Base-by-base conservation (phyloP, 2,888 invertebrate genomes). In the Chrysolina haemoptera region DNA sequence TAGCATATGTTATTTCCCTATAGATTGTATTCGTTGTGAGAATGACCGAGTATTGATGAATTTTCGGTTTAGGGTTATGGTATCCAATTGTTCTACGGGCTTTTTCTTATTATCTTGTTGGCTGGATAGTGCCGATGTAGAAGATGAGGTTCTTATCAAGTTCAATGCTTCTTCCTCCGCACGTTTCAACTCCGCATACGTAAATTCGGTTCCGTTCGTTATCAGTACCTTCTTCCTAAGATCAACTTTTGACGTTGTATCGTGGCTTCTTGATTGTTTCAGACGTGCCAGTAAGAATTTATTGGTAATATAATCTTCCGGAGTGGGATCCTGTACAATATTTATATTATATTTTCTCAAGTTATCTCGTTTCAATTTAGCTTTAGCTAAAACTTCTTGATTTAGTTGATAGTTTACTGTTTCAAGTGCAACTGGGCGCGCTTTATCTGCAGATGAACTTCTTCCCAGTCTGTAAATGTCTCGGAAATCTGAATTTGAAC, bases 181-280 rank as follows among this genome's bases (percentile, higher is more conserved):
- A 14, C 22, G 46, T 64, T 46, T 64, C 27, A 64, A 64, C 20
- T 43, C 64, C 11, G 64, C 46, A 14, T 46, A 64, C 16, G 64
- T 43, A 46, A 64, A 64, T 43, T 64, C 64, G 64, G 64, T 64
- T 12, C 46, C 64, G 43, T 64, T 64, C 46, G 46, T 64, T 22
- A 2, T 64, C 46, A 64, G 46, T 18, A n/a, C 20, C 46, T 64
- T 64, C 46, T 18, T 46, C 64, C n/a, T 64, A 41, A 64, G 64
- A 20, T 64, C 64, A 12, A 64, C 64, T 64, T 46, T 64, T 22
- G 64, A 46, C 22, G 46, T 64, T 64, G 9, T 64, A 46, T 64
- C 64, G 11, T 20, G 64, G 46, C 0, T 43, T 64, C 43, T 64
- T 46, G 20, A 46, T 43, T 64, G 64, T 64, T 64, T 46, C 46